Evolutionary conservation across 1,140 invertebrate species (phyloP).

Genomic region (Colletes latitarsis): DNA sequence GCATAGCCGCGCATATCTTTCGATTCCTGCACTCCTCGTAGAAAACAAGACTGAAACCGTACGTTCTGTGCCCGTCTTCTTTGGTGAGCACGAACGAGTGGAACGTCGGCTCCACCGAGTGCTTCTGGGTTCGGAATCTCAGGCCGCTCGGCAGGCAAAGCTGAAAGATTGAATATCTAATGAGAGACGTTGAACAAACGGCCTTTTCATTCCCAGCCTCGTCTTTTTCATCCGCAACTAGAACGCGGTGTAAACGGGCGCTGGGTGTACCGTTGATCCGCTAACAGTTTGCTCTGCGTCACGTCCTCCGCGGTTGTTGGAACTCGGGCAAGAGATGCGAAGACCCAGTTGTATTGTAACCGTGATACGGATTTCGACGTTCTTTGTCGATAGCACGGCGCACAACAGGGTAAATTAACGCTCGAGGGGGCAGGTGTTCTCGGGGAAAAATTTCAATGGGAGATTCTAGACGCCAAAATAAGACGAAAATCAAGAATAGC

Average conservation of each 20-base stretch:
- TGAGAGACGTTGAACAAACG: constrained; percentile 8
- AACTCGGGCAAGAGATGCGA: background rate
- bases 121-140: constrained; percentile 96
- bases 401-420: background rate
- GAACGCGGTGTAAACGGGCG: background rate
- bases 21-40: constrained; percentile 96
- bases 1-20: constrained; percentile 96
- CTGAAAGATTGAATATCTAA: constrained; percentile 79
- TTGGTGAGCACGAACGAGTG: constrained; percentile 98
- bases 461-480: too few relatives aligned
- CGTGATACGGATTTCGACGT: too few relatives aligned
- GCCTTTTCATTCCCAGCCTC: constrained; percentile 13
- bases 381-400: too few relatives aligned
- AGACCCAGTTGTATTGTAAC: constrained; percentile 3
- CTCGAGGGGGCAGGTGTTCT: too few relatives aligned
- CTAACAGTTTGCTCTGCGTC: background rate
- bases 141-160: constrained; percentile 96
- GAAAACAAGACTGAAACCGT: constrained; percentile 97
- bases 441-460: too few relatives aligned
- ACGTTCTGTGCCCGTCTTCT: constrained; percentile 96
- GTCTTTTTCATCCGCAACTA: constrained; percentile 5
- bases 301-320: background rate
- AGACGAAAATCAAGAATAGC: too few relatives aligned
- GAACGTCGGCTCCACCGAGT: constrained; percentile 93
- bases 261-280: background rate